Conservation (phyloP, 2,113 vertebrate genomes). For the Tupaia tana region DNA sequence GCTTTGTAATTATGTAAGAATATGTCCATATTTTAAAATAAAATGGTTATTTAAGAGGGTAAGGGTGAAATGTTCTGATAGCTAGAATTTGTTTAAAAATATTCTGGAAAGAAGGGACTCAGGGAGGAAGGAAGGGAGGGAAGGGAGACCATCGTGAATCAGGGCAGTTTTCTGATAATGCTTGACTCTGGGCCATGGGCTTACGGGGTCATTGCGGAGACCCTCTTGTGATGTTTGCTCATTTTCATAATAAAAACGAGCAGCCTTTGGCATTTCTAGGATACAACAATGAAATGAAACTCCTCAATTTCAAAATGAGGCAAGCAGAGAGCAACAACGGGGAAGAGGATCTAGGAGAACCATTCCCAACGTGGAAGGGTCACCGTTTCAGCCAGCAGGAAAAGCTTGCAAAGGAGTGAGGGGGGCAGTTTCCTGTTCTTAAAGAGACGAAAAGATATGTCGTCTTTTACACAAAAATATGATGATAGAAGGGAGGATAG, state of each 20-base stretch:
- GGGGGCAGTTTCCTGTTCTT: not conserved
- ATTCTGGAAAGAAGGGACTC: not conserved
- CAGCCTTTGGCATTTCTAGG: not conserved
- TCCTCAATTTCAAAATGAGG: not conserved
- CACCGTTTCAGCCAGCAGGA: not conserved
- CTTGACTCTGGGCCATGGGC: not conserved
- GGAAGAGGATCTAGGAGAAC: not conserved
- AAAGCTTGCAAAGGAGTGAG: not conserved
- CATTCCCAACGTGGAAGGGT: not conserved
- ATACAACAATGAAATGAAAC: not conserved
- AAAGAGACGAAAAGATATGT: not conserved
- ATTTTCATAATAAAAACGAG: not conserved
- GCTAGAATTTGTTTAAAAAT: not conserved
- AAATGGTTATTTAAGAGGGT: not conserved
- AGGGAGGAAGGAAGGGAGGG: not conserved
- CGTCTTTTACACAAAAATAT: not conserved
- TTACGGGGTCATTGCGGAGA: not conserved
- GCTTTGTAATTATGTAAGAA: not conserved
- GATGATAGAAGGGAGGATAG: not conserved
- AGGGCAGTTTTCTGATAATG: not conserved
- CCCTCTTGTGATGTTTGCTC: not conserved
- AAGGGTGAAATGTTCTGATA: not conserved
- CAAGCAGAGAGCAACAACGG: not conserved
- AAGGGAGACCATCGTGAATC: not conserved
- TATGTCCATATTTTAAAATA: not conserved